phyloP scores from a whole-genome alignment of 2,888 invertebrate genomes.

The Drosophila planitibia region DNA sequence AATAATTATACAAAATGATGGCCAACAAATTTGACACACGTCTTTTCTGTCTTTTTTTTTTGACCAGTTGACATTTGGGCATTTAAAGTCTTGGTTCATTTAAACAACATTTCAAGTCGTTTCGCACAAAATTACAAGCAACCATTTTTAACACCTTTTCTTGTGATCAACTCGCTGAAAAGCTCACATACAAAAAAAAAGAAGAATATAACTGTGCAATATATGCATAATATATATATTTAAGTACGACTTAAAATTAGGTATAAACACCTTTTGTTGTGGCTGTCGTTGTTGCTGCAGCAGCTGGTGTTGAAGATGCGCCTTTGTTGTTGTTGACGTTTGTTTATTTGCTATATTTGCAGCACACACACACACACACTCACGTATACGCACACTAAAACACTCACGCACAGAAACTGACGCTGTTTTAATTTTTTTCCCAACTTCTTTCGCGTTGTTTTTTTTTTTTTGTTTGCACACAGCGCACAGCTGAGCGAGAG shows the following conservation, averaged over 20 bases:
- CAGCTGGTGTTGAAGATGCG: constrained; percentile 34
- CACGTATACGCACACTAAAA: too few relatives aligned
- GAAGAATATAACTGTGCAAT: neutral
- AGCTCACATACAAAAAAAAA: constrained; percentile 19
- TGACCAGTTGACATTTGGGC: neutral
- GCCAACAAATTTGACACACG: constrained; percentile 2
- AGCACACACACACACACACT: constrained; percentile 22
- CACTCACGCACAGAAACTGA: constrained; percentile 10
- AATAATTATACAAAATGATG: constrained; percentile 5
- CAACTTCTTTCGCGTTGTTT: constrained; percentile 40
- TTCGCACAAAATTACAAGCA: neutral
- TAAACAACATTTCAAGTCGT: neutral
- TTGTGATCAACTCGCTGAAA: constrained; percentile 2
- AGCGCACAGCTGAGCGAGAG: constrained; percentile 35
- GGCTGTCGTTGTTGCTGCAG: constrained; percentile 7
- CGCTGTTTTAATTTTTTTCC: constrained; percentile 23
- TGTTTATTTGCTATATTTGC: constrained; percentile 26
- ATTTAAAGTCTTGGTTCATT: neutral
- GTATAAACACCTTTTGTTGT: constrained; percentile 54
- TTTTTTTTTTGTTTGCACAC: constrained; percentile 28
- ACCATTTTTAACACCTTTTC: neutral
- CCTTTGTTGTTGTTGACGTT: constrained; percentile 4
- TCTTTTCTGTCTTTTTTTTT: neutral
- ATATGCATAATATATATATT: neutral
- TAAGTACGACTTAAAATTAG: neutral